A percentile compares a stretch with the other conserved stretches of the same genome.
Evolutionary conservation across 2,888 invertebrate genomes (phyloP).

Genomic region (Prosopocoilus inquinatus): DNA sequence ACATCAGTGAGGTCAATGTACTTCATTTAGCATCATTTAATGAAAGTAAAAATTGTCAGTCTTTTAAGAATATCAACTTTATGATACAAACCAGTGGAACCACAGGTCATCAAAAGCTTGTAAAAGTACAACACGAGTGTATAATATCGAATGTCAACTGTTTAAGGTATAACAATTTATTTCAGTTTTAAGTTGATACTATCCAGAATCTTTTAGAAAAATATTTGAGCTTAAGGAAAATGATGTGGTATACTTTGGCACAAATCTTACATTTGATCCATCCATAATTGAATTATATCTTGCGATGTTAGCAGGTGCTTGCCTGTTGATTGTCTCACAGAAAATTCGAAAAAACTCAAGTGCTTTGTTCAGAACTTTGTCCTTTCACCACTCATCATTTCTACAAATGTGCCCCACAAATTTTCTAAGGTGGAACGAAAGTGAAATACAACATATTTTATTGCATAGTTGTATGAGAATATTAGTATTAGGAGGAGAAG

Average conservation of each 20-base stretch:
- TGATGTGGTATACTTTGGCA: slow-evolving; percentile 75
- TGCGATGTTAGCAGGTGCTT: slow-evolving; percentile 67
- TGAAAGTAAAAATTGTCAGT: no score
- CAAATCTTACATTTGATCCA: slow-evolving; percentile 90
- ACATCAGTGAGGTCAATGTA: background rate
- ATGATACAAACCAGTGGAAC: slow-evolving; percentile 85
- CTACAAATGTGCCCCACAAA: slow-evolving; percentile 85
- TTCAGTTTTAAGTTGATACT: no score
- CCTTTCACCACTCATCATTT: slow-evolving; percentile 58
- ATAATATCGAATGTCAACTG: slow-evolving; percentile 76
- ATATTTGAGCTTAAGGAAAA: slow-evolving; percentile 52
- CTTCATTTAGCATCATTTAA: no score
- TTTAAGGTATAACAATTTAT: slow-evolving; percentile 55
- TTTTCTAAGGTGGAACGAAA: slow-evolving; percentile 62
- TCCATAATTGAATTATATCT: slow-evolving; percentile 83
- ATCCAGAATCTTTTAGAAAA: slow-evolving; percentile 43
- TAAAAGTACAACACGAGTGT: slow-evolving; percentile 74
- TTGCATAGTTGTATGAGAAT: slow-evolving; percentile 60
- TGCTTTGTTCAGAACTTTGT: slow-evolving; percentile 49
- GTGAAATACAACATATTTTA: slow-evolving; percentile 60
- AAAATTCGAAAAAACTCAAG: slow-evolving; percentile 39
- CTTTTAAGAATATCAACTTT: slow-evolving; percentile 51
- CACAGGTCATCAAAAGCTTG: slow-evolving; percentile 75
- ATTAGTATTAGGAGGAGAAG: slow-evolving; percentile 82
- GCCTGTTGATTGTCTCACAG: slow-evolving; percentile 63